Conservation (phyloP, 2,113 vertebrate genomes). For the Lethenteron reissneri region DNA sequence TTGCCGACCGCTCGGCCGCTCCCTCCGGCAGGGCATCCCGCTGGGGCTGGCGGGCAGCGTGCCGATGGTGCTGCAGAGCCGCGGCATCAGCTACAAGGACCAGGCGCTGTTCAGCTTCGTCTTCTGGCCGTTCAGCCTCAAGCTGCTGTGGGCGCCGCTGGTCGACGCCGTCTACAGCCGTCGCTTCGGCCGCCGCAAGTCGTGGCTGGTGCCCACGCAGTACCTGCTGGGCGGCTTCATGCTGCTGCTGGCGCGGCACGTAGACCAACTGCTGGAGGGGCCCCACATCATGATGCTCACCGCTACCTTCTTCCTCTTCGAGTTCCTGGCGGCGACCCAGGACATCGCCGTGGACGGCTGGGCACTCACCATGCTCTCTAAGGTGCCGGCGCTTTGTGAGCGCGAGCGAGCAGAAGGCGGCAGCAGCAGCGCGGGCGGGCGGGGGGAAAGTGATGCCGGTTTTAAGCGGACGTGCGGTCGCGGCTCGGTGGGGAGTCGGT, state of each 20-base stretch:
- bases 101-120: slow-evolving; percentile 94
- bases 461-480: too few species aligned
- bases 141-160: slow-evolving; percentile 78
- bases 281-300: slow-evolving; percentile 53
- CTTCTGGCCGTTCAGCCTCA: slow-evolving; percentile 95
- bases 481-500: too few species aligned
- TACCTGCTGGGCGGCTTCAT: slow-evolving; percentile 82
- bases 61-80: slow-evolving; percentile 72
- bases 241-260: slow-evolving; percentile 55
- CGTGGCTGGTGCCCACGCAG: slow-evolving; percentile 85
- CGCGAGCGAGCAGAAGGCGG: too few species aligned
- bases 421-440: too few species aligned
- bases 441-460: too few species aligned
- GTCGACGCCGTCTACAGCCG: slow-evolving; percentile 68
- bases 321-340: slow-evolving; percentile 92
- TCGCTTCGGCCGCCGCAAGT: slow-evolving; percentile 73
- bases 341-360: slow-evolving; percentile 93
- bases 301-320: slow-evolving; percentile 63
- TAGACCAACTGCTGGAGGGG: slow-evolving; percentile 40
- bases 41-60: slow-evolving; percentile 82
- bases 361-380: slow-evolving; percentile 87
- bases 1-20: too few species aligned
- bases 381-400: slow-evolving; percentile 11
- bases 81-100: slow-evolving; percentile 67
- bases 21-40: slow-evolving; percentile 47